Percentiles rank a stretch among this genome's conserved stretches.
phyloP scores from a whole-genome alignment of 2,113 vertebrate species.

The Dinomys branickii region DNA sequence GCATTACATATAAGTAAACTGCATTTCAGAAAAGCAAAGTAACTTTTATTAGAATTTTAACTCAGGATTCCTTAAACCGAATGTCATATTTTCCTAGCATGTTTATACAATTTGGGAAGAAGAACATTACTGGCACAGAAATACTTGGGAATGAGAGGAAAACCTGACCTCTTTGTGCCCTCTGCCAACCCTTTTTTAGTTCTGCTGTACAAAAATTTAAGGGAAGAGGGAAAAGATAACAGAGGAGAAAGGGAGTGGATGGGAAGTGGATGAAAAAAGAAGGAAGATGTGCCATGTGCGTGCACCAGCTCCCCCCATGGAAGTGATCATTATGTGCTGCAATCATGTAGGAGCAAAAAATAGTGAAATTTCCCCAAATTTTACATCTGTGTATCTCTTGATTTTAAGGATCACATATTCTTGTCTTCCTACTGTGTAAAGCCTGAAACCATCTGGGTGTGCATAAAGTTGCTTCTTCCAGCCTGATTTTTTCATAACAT shows the following conservation, averaged over 20 bases:
- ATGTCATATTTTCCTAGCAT: neutral
- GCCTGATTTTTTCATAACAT: neutral
- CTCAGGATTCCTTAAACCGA: neutral
- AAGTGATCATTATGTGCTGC: neutral
- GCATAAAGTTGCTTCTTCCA: constrained; percentile 40
- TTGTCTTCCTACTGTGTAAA: neutral
- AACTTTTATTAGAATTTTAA: constrained; percentile 20
- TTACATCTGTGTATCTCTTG: neutral
- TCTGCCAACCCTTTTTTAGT: neutral
- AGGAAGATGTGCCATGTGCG: neutral
- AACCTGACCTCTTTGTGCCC: neutral
- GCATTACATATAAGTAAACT: neutral
- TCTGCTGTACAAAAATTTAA: constrained; percentile 11
- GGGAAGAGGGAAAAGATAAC: neutral
- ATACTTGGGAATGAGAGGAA: neutral
- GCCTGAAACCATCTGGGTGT: neutral
- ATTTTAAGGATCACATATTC: neutral
- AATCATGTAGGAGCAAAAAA: neutral
- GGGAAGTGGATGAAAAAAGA: neutral
- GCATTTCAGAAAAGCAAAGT: constrained; percentile 7
- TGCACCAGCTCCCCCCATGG: neutral
- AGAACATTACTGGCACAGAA: neutral
- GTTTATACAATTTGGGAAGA: neutral
- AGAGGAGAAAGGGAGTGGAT: neutral
- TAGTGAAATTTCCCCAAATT: neutral